These are phyloP conservation scores for Tamandua tetradactyla DNA, from an alignment of 2,797 vertebrate species.

Conservation along the genomic window DNA sequence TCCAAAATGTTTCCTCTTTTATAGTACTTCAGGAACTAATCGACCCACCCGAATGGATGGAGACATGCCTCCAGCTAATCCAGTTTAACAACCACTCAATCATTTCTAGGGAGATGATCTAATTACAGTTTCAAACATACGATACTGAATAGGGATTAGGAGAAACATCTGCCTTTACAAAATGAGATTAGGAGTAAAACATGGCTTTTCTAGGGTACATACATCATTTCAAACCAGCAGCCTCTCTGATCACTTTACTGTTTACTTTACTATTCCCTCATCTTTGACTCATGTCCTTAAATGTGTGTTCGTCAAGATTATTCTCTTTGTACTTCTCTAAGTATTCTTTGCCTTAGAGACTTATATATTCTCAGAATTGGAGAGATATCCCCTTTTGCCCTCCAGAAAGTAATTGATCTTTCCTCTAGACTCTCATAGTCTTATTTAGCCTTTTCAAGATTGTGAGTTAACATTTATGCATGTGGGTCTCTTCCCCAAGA, in stretches of 20 bases:
- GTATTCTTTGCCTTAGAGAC: not conserved
- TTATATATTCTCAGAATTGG: not conserved
- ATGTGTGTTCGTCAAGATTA: not conserved
- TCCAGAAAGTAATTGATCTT: not conserved
- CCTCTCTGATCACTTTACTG: not conserved
- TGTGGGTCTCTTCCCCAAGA: not conserved
- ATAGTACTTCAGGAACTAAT: no score
- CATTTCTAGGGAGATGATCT: no score
- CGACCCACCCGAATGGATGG: no score
- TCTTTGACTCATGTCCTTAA: not conserved
- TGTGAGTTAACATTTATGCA: not conserved
- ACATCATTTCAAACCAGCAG: no score
- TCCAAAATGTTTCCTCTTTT: no score
- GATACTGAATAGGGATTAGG: no score
- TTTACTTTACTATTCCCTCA: not conserved
- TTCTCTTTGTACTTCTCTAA: not conserved
- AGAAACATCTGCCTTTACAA: no score
- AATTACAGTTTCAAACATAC: no score
- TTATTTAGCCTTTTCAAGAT: not conserved
- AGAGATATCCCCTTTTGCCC: not conserved
- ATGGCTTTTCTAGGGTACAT: no score
- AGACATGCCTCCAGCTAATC: no score
- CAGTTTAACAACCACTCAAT: no score
- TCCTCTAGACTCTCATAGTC: not conserved
- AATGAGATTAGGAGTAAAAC: no score